Conservation (phyloP, 1,140 invertebrate genomes). For the Halictus rubicundus region DNA sequence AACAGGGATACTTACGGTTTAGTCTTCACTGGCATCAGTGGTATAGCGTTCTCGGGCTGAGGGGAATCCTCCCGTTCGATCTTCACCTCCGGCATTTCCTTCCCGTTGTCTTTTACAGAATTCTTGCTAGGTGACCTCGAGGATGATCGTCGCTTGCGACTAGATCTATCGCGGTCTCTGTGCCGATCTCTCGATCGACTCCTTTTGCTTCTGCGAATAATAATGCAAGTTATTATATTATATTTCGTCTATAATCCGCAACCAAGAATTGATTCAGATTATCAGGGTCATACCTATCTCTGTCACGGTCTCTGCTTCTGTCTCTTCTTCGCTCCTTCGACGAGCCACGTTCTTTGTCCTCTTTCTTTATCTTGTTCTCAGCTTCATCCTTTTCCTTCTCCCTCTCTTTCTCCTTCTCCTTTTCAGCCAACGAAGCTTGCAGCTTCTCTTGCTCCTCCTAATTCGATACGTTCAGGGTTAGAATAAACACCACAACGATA, state of each 20-base stretch:
- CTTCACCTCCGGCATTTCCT: slow-evolving; percentile 74
- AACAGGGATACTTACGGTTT: slow-evolving; percentile 73
- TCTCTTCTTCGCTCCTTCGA: slow-evolving; percentile 77
- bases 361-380: slow-evolving; percentile 77
- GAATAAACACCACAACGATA: neutral
- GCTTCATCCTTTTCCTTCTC: slow-evolving; percentile 78
- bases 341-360: slow-evolving; percentile 75
- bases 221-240: slow-evolving; percentile 7
- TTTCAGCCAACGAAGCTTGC: slow-evolving; percentile 82
- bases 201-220: slow-evolving; percentile 75
- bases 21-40: slow-evolving; percentile 76
- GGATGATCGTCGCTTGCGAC: slow-evolving; percentile 74
- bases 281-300: slow-evolving; percentile 74
- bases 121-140: slow-evolving; percentile 77
- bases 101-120: slow-evolving; percentile 73
- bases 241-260: neutral
- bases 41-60: slow-evolving; percentile 76
- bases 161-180: slow-evolving; percentile 78
- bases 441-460: slow-evolving; percentile 88
- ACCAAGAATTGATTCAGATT: neutral
- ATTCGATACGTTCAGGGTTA: slow-evolving; percentile 42
- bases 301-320: slow-evolving; percentile 78
- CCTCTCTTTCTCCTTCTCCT: slow-evolving; percentile 80
- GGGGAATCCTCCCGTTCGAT: slow-evolving; percentile 76
- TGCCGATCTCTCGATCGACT: slow-evolving; percentile 80